Conservation (phyloP, 2,888 invertebrate genomes). For the Oligia latruncula region DNA sequence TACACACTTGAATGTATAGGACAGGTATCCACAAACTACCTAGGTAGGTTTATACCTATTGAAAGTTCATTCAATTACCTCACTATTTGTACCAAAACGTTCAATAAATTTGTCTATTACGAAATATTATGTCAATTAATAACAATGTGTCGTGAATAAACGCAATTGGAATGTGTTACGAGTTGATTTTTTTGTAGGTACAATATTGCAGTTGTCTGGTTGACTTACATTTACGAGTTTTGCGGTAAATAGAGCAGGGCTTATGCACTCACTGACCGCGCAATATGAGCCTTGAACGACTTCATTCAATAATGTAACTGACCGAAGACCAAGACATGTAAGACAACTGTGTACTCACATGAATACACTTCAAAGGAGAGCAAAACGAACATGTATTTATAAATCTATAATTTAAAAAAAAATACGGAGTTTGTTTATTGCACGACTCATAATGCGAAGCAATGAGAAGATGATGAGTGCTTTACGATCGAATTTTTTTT, state of each 20-base stretch:
- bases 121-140: constrained; percentile 41
- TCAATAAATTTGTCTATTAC: constrained; percentile 25
- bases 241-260: constrained; percentile 72
- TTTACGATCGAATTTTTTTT: no score
- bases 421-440: no score
- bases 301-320: constrained; percentile 69
- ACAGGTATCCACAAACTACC: not conserved
- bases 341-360: constrained; percentile 24
- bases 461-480: no score
- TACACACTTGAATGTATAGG: not conserved
- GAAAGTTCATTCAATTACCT: not conserved
- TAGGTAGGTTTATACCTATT: not conserved
- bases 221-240: constrained; percentile 52
- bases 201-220: constrained; percentile 21
- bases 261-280: constrained; percentile 67
- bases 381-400: not conserved
- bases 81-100: not conserved
- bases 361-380: not conserved
- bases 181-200: constrained; percentile 11
- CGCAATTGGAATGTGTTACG: constrained; percentile 9
- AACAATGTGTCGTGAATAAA: not conserved
- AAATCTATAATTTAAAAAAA: no score
- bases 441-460: no score
- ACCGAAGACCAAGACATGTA: constrained; percentile 45
- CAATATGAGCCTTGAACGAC: constrained; percentile 75